phyloP scores from a whole-genome alignment of 2,888 invertebrate species.

The Thymelicus lineola region DNA sequence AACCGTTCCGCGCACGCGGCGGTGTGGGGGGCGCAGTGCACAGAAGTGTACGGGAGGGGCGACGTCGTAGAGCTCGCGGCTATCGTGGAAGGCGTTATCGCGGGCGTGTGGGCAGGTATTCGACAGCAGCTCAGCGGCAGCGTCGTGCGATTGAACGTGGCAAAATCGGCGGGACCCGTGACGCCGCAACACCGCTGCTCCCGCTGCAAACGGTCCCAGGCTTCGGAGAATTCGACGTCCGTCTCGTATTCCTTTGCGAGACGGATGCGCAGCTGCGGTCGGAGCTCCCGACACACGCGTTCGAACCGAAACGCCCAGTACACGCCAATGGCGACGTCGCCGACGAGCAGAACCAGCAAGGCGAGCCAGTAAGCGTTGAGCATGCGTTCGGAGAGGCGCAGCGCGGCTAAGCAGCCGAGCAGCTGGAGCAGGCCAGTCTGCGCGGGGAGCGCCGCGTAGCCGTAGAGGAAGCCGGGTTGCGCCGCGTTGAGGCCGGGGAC shows the following conservation, averaged over 20 bases:
- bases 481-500: constrained; percentile 91
- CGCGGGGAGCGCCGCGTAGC: constrained; percentile 91
- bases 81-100: constrained; percentile 81
- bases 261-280: constrained; percentile 87
- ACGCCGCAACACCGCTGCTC: constrained; percentile 93
- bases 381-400: constrained; percentile 91
- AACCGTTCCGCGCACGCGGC: constrained; percentile 91
- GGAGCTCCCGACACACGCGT: constrained; percentile 89
- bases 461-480: constrained; percentile 94
- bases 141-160: constrained; percentile 71
- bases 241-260: constrained; percentile 89
- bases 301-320: constrained; percentile 94
- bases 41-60: constrained; percentile 66
- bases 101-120: constrained; percentile 69
- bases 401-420: constrained; percentile 92
- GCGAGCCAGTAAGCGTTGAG: constrained; percentile 94
- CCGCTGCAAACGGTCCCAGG: constrained; percentile 91
- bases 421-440: constrained; percentile 89
- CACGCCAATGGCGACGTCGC: constrained; percentile 93
- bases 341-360: constrained; percentile 91
- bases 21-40: constrained; percentile 78
- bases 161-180: constrained; percentile 85
- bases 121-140: constrained; percentile 79
- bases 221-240: constrained; percentile 89
- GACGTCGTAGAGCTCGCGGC: constrained; percentile 67